Conservation (phyloP, 2,888 invertebrate genomes). For the Trissonchulus sp. region DNA sequence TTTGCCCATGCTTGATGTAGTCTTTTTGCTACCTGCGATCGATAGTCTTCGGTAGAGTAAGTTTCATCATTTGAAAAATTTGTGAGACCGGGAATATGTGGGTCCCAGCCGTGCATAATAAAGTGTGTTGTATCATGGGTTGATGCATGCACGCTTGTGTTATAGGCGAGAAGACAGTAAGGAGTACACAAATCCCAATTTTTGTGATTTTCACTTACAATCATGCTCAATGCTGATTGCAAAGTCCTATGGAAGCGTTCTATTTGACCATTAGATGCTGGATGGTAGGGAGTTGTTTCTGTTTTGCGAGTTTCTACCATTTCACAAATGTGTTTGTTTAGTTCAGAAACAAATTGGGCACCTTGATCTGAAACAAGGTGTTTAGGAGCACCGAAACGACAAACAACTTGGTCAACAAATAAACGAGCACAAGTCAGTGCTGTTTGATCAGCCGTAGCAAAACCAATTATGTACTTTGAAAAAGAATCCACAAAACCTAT, state of each 20-base stretch:
- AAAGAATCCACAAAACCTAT: slow-evolving; percentile 6
- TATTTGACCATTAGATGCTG: neutral
- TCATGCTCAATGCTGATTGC: neutral
- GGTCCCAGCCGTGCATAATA: slow-evolving; percentile 1
- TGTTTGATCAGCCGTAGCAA: neutral
- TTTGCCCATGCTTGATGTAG: too few species aligned
- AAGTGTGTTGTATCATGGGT: neutral
- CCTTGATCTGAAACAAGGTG: neutral
- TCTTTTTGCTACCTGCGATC: too few species aligned
- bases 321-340: neutral
- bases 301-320: neutral
- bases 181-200: neutral
- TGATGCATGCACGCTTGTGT: neutral
- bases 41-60: neutral
- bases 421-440: neutral
- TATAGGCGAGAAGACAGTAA: neutral
- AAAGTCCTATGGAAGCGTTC: neutral
- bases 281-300: neutral
- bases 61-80: neutral
- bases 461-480: neutral
- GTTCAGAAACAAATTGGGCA: neutral
- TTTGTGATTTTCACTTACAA: slow-evolving; percentile 1
- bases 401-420: neutral
- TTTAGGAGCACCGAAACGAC: neutral
- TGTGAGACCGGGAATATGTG: neutral